phyloP scores from a whole-genome alignment of 2,797 vertebrate species.

The Phrynocephalus forsythii region DNA sequence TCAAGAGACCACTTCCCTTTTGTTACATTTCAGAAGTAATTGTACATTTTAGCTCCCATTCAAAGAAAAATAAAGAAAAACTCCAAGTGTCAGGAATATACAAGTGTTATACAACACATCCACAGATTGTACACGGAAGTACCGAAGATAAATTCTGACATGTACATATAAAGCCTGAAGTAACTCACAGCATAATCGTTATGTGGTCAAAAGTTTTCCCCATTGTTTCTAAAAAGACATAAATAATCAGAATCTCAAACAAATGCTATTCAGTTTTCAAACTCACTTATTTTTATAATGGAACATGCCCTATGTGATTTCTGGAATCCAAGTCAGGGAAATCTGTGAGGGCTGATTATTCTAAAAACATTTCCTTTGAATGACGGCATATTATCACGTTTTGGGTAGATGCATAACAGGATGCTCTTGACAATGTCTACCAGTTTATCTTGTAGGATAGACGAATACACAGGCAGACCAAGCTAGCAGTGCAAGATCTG shows the following conservation, averaged over 20 bases:
- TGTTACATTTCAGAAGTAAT: slow-evolving; percentile 28
- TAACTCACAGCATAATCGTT: neutral
- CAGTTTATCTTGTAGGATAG: neutral
- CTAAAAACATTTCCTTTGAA: neutral
- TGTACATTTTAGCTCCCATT: slow-evolving; percentile 29
- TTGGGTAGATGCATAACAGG: neutral
- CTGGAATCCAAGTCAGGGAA: neutral
- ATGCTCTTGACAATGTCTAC: neutral
- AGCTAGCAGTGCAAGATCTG: neutral
- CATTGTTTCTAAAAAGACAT: neutral
- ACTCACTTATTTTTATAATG: neutral
- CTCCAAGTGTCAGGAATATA: neutral
- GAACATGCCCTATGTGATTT: neutral
- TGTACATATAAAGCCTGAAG: slow-evolving; percentile 35
- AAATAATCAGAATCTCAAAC: neutral
- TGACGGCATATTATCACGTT: neutral
- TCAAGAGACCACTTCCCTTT: slow-evolving; percentile 34
- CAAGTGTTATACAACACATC: slow-evolving; percentile 47
- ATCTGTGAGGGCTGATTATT: neutral
- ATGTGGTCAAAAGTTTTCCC: neutral
- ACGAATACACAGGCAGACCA: neutral
- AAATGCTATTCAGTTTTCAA: neutral
- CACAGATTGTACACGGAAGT: slow-evolving; percentile 37
- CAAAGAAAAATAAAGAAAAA: slow-evolving; percentile 30
- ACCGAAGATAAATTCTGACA: slow-evolving; percentile 43